These are phyloP conservation scores for Lampris megalopsis DNA, from an alignment of 2,113 vertebrate genomes.

Conservation along the genomic window DNA sequence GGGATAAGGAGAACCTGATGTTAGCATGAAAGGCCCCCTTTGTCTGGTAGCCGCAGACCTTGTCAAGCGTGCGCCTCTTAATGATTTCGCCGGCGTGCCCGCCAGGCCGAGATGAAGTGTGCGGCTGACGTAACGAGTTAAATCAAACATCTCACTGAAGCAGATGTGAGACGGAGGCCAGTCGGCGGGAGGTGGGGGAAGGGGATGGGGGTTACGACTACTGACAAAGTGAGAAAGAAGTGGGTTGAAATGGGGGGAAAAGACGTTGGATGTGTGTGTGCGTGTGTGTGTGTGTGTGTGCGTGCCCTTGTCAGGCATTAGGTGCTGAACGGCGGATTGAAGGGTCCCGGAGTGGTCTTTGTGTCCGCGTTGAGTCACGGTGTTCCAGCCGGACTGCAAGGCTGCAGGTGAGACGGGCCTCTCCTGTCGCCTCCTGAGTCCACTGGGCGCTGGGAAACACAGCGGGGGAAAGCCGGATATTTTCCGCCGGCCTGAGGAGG, in stretches of 20 bases:
- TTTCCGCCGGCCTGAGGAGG: slow-evolving; percentile 61
- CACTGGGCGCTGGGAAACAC: slow-evolving; percentile 55
- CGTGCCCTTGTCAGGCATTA: slow-evolving; percentile 39
- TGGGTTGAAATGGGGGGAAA: background rate
- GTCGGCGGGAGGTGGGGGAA: background rate
- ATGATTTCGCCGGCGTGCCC: slow-evolving; percentile 51
- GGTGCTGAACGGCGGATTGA: slow-evolving; percentile 55
- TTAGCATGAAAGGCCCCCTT: slow-evolving; percentile 57
- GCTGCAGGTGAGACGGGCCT: slow-evolving; percentile 38
- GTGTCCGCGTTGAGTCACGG: slow-evolving; percentile 52
- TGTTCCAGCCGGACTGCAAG: slow-evolving; percentile 65
- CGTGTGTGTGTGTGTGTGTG: background rate
- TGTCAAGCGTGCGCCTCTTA: slow-evolving; percentile 50
- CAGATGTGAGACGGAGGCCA: slow-evolving; percentile 58
- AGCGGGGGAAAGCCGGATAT: slow-evolving; percentile 44
- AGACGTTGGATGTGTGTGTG: background rate
- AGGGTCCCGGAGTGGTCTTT: slow-evolving; percentile 30
- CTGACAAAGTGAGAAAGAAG: background rate
- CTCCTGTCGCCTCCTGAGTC: slow-evolving; percentile 30
- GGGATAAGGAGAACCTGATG: background rate
- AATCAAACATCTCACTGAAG: slow-evolving; percentile 63
- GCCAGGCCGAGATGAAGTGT: background rate
- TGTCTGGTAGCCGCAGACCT: slow-evolving; percentile 55
- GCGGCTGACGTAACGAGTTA: slow-evolving; percentile 55
- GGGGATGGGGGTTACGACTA: background rate